Percentiles rank a stretch among this genome's conserved stretches.
Evolutionary conservation across 1,140 invertebrate species (phyloP).

Genomic region (Drosophila kepulauana): DNA sequence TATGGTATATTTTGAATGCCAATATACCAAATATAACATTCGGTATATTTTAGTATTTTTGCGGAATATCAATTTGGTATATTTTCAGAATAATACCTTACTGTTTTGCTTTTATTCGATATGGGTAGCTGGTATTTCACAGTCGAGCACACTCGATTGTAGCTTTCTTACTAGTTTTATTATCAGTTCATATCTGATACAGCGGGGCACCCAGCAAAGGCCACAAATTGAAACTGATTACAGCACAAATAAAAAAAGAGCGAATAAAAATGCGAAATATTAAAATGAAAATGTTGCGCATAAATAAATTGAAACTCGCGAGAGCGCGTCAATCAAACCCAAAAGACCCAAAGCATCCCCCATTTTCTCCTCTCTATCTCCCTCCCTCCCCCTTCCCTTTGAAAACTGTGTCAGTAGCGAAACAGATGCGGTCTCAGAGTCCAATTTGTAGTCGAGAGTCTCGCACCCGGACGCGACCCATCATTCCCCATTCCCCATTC

Average conservation of each 20-base stretch:
- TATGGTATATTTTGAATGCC: too few species aligned
- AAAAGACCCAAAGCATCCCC: not conserved
- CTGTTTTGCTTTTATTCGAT: too few species aligned
- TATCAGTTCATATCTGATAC: constrained; percentile 21
- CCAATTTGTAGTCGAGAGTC: not conserved
- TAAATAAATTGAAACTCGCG: constrained; percentile 55
- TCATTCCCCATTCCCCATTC: constrained; percentile 12
- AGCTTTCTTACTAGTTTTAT: not conserved
- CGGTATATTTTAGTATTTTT: too few species aligned
- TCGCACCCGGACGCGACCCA: constrained; percentile 47
- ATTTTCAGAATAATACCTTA: too few species aligned
- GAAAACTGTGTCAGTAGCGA: constrained; percentile 69
- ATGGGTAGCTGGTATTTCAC: too few species aligned
- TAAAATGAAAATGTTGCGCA: constrained; percentile 59
- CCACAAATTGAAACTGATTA: constrained; percentile 62
- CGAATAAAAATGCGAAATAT: constrained; percentile 9
- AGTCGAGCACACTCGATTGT: too few species aligned
- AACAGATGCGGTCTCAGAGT: constrained; percentile 14
- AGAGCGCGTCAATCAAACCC: constrained; percentile 54
- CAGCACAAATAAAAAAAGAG: constrained; percentile 7
- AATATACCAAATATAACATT: too few species aligned
- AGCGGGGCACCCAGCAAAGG: not conserved
- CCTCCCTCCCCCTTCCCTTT: not conserved
- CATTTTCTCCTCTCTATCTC: not conserved
- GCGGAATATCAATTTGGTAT: too few species aligned